These are phyloP conservation scores for Heterodera schachtii DNA, from an alignment of 1,140 invertebrate species.

Conservation along the genomic window DNA sequence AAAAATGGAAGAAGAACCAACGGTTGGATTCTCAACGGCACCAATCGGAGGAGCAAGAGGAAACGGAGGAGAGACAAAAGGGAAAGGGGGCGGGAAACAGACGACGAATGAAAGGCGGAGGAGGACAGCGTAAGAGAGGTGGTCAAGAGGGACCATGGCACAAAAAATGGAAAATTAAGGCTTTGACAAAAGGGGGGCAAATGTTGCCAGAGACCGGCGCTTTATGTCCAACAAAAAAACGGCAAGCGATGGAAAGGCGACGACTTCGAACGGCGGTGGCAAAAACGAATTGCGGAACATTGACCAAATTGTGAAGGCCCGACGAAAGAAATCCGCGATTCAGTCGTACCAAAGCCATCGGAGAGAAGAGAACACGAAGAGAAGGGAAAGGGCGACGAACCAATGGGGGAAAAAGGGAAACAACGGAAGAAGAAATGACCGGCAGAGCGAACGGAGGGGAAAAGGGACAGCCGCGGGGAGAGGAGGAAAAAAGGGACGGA, in stretches of 20 bases:
- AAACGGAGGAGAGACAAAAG: too few species aligned
- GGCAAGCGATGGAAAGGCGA: slow-evolving; percentile 3
- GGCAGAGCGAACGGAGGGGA: background rate
- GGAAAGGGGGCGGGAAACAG: too few species aligned
- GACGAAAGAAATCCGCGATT: slow-evolving; percentile 32
- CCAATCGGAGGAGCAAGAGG: slow-evolving; percentile 72
- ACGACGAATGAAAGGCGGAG: background rate
- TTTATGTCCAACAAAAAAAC: slow-evolving; percentile 7
- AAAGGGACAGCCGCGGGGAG: background rate
- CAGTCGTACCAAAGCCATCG: slow-evolving; percentile 46
- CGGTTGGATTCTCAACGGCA: slow-evolving; percentile 73
- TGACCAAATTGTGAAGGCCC: slow-evolving; percentile 49
- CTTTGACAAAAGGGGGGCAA: slow-evolving; percentile 10
- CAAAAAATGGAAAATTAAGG: background rate
- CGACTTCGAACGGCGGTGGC: slow-evolving; percentile 22
- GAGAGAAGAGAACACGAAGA: slow-evolving; percentile 37
- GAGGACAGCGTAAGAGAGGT: slow-evolving; percentile 51
- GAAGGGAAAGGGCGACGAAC: background rate
- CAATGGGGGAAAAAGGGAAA: too few species aligned
- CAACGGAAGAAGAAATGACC: background rate
- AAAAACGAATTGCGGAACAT: slow-evolving; percentile 58
- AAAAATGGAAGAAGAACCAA: slow-evolving; percentile 79
- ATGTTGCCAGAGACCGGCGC: background rate
- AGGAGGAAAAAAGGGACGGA: background rate
- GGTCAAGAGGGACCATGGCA: slow-evolving; percentile 15